These are phyloP conservation scores for Orthosia cruda DNA, from an alignment of 2,888 invertebrate species.

Conservation along the genomic window DNA sequence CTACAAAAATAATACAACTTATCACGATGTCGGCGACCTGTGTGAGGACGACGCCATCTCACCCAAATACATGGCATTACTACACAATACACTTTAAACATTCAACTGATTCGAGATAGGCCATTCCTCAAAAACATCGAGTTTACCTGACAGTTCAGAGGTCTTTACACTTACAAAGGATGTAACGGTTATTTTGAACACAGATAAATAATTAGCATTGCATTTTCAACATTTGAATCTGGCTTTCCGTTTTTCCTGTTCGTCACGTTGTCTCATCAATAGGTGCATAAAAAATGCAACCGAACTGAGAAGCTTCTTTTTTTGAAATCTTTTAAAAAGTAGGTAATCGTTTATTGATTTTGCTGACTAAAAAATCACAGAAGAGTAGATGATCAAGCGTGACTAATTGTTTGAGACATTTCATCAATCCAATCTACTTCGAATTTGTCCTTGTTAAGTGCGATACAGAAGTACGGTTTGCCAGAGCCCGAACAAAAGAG, in stretches of 20 bases:
- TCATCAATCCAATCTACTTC: slow-evolving; percentile 42
- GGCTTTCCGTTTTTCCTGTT: slow-evolving; percentile 9
- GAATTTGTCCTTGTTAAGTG: slow-evolving; percentile 18
- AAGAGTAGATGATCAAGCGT: slow-evolving; percentile 26
- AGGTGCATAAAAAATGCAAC: slow-evolving; percentile 7
- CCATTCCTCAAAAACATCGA: slow-evolving; percentile 59
- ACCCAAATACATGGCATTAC: slow-evolving; percentile 85
- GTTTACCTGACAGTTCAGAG: slow-evolving; percentile 57
- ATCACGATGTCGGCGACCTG: slow-evolving; percentile 78
- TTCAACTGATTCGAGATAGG: slow-evolving; percentile 77
- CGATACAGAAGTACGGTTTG: slow-evolving; percentile 20
- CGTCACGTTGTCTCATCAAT: slow-evolving; percentile 21
- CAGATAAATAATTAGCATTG: slow-evolving; percentile 49
- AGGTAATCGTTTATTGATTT: slow-evolving; percentile 21
- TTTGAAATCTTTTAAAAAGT: too few species aligned
- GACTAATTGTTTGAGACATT: slow-evolving; percentile 32
- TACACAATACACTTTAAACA: slow-evolving; percentile 78
- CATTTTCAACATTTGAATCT: slow-evolving; percentile 30
- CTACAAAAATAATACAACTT: slow-evolving; percentile 59
- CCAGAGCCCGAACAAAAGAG: slow-evolving; percentile 44
- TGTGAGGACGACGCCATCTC: slow-evolving; percentile 76
- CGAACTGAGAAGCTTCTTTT: too few species aligned
- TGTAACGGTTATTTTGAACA: slow-evolving; percentile 49
- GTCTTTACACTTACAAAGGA: slow-evolving; percentile 53
- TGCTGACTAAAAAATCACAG: slow-evolving; percentile 21